phyloP scores from a whole-genome alignment of 2,113 vertebrate genomes.

The Lampris megalopsis region DNA sequence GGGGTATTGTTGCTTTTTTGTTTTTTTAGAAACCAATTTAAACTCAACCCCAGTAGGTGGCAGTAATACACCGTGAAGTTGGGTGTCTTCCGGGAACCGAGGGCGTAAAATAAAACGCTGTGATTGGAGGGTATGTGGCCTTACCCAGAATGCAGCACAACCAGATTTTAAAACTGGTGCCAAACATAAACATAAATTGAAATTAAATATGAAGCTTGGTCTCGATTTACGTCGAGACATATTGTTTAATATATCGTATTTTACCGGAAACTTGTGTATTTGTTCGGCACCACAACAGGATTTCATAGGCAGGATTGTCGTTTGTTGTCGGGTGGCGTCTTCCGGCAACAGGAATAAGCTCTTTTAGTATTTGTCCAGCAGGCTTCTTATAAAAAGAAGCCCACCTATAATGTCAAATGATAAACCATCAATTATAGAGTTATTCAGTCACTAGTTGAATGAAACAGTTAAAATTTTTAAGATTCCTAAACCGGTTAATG shows the following conservation, averaged over 20 bases:
- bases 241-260: too few species aligned
- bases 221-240: too few species aligned
- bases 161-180: background rate
- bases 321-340: too few species aligned
- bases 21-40: too few species aligned
- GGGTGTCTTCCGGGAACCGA: too few species aligned
- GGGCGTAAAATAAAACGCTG: background rate
- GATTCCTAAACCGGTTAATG: too few species aligned
- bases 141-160: conserved; percentile 20
- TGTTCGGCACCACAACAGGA: background rate
- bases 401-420: accelerated
- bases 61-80: too few species aligned
- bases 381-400: conserved; percentile 75
- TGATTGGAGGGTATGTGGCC: conserved; percentile 32
- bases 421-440: background rate
- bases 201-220: background rate
- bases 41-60: too few species aligned
- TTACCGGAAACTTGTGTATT: background rate
- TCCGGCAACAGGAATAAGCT: conserved; percentile 53
- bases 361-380: conserved; percentile 81
- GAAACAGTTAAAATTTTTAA: too few species aligned
- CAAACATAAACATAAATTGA: background rate
- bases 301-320: background rate
- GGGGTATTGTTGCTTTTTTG: too few species aligned
- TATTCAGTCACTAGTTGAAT: too few species aligned